Evolutionary conservation across 2,113 vertebrate genomes (phyloP), one percentile per base, ranked within the genome.

Genomic region (Nothocercus julius): DNA sequence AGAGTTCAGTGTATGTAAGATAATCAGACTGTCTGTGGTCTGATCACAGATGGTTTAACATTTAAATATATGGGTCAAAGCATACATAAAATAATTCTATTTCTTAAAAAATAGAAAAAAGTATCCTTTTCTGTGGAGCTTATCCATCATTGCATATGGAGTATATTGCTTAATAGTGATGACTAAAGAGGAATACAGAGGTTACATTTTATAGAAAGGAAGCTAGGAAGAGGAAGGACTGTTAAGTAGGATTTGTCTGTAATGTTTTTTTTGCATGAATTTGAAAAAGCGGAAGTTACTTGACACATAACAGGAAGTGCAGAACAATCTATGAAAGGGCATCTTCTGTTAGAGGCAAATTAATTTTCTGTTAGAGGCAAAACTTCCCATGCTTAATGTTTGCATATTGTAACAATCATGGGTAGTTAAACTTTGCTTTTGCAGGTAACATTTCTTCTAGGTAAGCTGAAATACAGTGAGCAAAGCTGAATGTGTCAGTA

Each of bases 361-460:
- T 44, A 56, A 54, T 92, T 81, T 63, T 62, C 21, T 89, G 51
- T 28, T 69, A 54, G 59, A 58, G 34, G 4, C 69, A 77, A 10
- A 63, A 63, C 53, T 62, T 83, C 34, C 36, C 18, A 11, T 22
- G 9, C 22, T 84, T 61, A 42, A 16, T 78, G 20, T 56, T 25
- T 78, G 28, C 36, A 20, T 53, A 45, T 47, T 77, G 28, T 72
- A 56, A 81, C 62, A 75, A n/a, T 42, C 85, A 49, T 61, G 36
- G 53, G 30, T 59, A 82, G 13, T 89, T 87, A 85, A 63, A 56
- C 18, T 87, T 74, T 56, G 36, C 15, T 45, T 90, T 92, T 92
- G 40, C 30, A 59, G 70, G 30, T 80, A 80, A 6, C 30, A 36
- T 68, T 25, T 53, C 19, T 93, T 42, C 30, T 64, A 74, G 19